These are phyloP conservation scores for Cotesia congregata DNA, from an alignment of 2,888 invertebrate species.

Conservation along the genomic window DNA sequence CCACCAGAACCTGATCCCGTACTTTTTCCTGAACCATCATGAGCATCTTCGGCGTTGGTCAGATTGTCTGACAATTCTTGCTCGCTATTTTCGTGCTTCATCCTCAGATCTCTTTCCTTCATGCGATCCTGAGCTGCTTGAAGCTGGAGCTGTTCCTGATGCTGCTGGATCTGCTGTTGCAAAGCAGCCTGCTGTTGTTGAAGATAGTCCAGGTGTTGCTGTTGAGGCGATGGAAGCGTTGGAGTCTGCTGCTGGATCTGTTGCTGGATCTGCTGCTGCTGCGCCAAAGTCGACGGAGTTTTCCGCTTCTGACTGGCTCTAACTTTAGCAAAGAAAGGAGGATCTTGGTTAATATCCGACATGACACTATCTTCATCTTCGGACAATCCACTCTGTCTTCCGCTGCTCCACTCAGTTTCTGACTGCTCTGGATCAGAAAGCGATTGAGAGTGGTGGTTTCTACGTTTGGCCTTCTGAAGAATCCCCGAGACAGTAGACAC, in stretches of 20 bases:
- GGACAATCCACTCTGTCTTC: constrained; percentile 78
- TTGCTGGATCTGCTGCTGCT: constrained; percentile 47
- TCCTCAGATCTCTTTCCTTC: constrained; percentile 46
- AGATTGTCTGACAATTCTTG: constrained; percentile 75
- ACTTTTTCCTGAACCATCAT: constrained; percentile 74
- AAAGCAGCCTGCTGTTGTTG: constrained; percentile 64
- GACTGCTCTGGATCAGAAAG: constrained; percentile 84
- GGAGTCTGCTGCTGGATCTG: constrained; percentile 47
- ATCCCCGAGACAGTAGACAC: constrained; percentile 89
- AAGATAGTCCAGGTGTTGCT: constrained; percentile 70
- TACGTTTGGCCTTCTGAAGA: constrained; percentile 86
- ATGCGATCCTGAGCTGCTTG: constrained; percentile 68
- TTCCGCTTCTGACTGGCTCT: constrained; percentile 70
- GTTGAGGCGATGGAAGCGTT: constrained; percentile 55
- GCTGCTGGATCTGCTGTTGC: constrained; percentile 63
- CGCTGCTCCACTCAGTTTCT: constrained; percentile 81
- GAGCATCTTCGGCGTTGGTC: constrained; percentile 72
- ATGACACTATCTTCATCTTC: constrained; percentile 82
- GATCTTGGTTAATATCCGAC: constrained; percentile 78
- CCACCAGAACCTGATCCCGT: constrained; percentile 76
- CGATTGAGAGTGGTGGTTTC: constrained; percentile 75
- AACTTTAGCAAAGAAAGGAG: constrained; percentile 77
- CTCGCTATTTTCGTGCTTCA: constrained; percentile 74
- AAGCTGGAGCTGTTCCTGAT: constrained; percentile 63
- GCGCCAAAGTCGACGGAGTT: constrained; percentile 40